These are phyloP conservation scores for Dreissena rostriformis DNA, from an alignment of 1,140 invertebrate genomes.

Conservation along the genomic window DNA sequence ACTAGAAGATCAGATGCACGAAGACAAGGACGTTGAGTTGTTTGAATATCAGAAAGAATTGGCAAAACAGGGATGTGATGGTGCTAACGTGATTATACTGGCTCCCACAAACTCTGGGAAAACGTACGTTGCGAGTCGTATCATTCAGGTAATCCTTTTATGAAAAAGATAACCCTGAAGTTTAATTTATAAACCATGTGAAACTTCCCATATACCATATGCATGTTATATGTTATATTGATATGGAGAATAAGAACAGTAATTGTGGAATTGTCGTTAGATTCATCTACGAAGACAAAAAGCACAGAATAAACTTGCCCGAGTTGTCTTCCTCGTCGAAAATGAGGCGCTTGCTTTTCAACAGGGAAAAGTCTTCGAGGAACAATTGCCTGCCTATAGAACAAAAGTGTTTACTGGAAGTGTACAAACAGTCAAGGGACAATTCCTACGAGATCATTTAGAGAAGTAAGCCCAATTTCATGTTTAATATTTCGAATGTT, in stretches of 20 bases:
- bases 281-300: not conserved
- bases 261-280: not conserved
- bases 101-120: conserved; percentile 74
- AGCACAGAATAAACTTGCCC: conserved; percentile 51
- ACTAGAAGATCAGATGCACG: not conserved
- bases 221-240: not conserved
- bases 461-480: conserved; percentile 42
- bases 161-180: not conserved
- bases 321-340: conserved; percentile 76
- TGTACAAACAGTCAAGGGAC: conserved; percentile 46
- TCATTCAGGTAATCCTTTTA: conserved; percentile 55
- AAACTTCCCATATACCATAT: not conserved
- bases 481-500: not conserved
- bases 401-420: conserved; percentile 62
- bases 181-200: not conserved
- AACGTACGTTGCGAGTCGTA: conserved; percentile 65
- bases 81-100: conserved; percentile 68
- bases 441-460: conserved; percentile 40
- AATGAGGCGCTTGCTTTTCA: conserved; percentile 76
- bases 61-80: conserved; percentile 56
- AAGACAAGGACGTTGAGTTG: conserved; percentile 43
- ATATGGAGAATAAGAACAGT: conserved; percentile 3
- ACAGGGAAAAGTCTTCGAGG: conserved; percentile 67
- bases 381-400: conserved; percentile 60
- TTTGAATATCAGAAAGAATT: conserved; percentile 69